These are phyloP conservation scores for Ceratina japonica DNA, from an alignment of 1,140 invertebrate genomes.

Conservation along the genomic window DNA sequence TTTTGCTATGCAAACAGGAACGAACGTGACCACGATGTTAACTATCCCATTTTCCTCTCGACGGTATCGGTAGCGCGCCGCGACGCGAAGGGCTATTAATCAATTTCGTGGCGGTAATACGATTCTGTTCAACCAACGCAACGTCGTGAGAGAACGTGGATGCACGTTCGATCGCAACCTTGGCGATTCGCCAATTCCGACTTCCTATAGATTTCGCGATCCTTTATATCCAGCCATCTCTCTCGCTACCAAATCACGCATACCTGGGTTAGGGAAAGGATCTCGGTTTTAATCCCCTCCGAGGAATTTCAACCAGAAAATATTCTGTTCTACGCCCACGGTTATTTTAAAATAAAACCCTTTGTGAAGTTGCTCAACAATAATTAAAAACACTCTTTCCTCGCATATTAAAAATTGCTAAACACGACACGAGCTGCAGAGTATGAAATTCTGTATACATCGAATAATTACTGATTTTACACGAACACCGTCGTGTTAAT, in stretches of 20 bases:
- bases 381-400: background rate
- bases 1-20: conserved; percentile 39
- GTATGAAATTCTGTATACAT: too few species aligned
- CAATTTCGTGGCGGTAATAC: conserved; percentile 42
- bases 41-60: conserved; percentile 34
- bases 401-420: too few species aligned
- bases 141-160: conserved; percentile 18
- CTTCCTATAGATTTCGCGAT: conserved; percentile 21
- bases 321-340: too few species aligned
- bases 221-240: background rate
- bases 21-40: conserved; percentile 44
- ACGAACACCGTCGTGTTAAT: too few species aligned
- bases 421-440: too few species aligned
- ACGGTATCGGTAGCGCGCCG: conserved; percentile 14
- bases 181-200: conserved; percentile 17
- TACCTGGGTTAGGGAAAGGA: background rate
- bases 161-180: conserved; percentile 16
- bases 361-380: background rate
- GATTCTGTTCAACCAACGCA: conserved; percentile 9
- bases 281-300: too few species aligned
- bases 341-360: too few species aligned
- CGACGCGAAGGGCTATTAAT: conserved; percentile 33
- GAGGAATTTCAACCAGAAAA: too few species aligned
- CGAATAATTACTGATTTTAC: too few species aligned
- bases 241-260: background rate